These are phyloP conservation scores for Sisor rabdophorus DNA, from an alignment of 2,113 vertebrate species.

Conservation along the genomic window DNA sequence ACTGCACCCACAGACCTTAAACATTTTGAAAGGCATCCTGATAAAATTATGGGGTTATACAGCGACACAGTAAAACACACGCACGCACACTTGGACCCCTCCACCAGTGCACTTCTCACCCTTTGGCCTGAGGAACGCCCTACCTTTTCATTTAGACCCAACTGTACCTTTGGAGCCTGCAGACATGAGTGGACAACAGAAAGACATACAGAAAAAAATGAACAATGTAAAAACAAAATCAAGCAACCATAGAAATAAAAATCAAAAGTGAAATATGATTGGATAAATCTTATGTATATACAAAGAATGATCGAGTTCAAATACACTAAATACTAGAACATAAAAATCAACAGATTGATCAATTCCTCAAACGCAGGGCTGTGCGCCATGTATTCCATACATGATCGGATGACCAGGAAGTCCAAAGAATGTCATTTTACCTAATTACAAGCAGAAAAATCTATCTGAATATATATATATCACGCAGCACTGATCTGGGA, in stretches of 20 bases:
- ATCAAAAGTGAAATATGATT: slow-evolving; percentile 42
- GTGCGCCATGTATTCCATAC: not conserved
- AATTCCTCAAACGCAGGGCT: not conserved
- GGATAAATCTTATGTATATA: not conserved
- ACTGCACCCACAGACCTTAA: not conserved
- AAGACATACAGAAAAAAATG: slow-evolving; percentile 46
- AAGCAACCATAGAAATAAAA: slow-evolving; percentile 40
- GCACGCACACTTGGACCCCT: slow-evolving; percentile 46
- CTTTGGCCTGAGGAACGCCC: slow-evolving; percentile 66
- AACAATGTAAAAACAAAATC: slow-evolving; percentile 40
- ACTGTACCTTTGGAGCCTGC: slow-evolving; percentile 74
- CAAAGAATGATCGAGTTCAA: not conserved
- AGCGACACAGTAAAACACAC: slow-evolving; percentile 36
- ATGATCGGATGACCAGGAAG: not conserved
- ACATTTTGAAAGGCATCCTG: slow-evolving; percentile 45
- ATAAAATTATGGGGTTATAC: slow-evolving; percentile 48
- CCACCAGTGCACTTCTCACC: slow-evolving; percentile 62
- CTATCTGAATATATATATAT: too few species aligned
- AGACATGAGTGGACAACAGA: slow-evolving; percentile 59
- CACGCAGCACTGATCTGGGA: not conserved
- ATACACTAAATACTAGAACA: not conserved
- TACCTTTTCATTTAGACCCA: slow-evolving; percentile 76
- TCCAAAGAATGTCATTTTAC: not conserved
- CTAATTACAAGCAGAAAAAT: not conserved
- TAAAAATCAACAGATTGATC: not conserved